Evolutionary conservation across 2,888 invertebrate genomes (phyloP).

Genomic region (Melitaea athalia): DNA sequence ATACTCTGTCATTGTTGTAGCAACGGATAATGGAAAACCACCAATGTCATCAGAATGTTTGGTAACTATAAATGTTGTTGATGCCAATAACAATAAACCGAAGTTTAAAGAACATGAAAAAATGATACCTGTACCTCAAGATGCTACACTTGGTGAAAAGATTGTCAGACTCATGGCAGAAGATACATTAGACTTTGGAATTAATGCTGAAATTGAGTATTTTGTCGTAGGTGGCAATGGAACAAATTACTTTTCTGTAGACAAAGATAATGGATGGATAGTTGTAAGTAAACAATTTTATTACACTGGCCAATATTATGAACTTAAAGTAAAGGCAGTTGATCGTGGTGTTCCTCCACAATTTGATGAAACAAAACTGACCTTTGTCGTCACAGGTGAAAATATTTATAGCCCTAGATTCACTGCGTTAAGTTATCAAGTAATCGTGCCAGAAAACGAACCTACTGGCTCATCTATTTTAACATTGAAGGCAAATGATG

Average conservation of each 20-base stretch:
- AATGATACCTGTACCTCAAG: conserved; percentile 91
- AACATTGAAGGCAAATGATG: conserved; percentile 92
- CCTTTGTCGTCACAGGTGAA: conserved; percentile 91
- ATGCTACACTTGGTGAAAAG: conserved; percentile 86
- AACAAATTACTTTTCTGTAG: conserved; percentile 87
- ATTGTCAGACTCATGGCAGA: conserved; percentile 88
- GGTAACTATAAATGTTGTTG: conserved; percentile 93
- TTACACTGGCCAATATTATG: conserved; percentile 84
- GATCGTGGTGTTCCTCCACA: conserved; percentile 95
- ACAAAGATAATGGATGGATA: conserved; percentile 91
- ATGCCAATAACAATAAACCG: conserved; percentile 96
- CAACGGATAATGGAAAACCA: conserved; percentile 97
- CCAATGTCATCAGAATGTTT: conserved; percentile 95
- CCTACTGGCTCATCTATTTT: conserved; percentile 92
- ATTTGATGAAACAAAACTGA: conserved; percentile 87
- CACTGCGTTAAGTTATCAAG: conserved; percentile 92
- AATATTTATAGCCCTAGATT: conserved; percentile 92
- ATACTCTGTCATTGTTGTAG: conserved; percentile 93
- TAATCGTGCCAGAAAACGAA: conserved; percentile 95
- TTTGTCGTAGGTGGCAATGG: conserved; percentile 88
- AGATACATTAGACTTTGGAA: conserved; percentile 91
- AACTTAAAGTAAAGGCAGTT: conserved; percentile 87
- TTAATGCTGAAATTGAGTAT: conserved; percentile 95
- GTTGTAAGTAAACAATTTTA: conserved; percentile 84
- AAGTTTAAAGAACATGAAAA: conserved; percentile 89